A percentile compares a stretch with the other conserved stretches of the same genome.
These are phyloP conservation scores for Platyscapa corneri DNA, from an alignment of 1,140 invertebrate genomes.

Conservation along the genomic window DNA sequence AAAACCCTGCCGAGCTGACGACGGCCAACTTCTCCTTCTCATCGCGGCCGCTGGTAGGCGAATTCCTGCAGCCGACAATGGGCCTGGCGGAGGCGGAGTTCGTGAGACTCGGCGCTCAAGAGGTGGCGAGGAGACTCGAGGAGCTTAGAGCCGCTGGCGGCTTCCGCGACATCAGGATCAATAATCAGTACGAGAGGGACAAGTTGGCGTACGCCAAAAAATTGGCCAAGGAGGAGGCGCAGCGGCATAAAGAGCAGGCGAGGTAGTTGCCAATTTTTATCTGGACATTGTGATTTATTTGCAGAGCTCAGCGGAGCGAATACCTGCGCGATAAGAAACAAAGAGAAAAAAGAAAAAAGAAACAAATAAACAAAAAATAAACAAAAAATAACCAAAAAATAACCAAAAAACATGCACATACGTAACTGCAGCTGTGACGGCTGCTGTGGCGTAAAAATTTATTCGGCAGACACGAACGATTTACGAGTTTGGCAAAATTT, in stretches of 20 bases:
- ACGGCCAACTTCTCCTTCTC: slow-evolving; percentile 95
- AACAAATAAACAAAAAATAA: no score
- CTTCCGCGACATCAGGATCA: slow-evolving; percentile 66
- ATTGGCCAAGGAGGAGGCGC: slow-evolving; percentile 75
- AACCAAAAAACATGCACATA: no score
- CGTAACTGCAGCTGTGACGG: no score
- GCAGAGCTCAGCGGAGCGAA: no score
- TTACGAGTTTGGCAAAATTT: background rate
- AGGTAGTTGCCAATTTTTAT: slow-evolving; percentile 63
- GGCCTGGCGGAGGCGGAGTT: slow-evolving; percentile 71
- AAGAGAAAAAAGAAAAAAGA: no score
- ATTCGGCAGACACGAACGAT: background rate
- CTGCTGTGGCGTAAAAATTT: no score
- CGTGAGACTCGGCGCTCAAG: slow-evolving; percentile 72
- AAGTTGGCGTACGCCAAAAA: slow-evolving; percentile 78
- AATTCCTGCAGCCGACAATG: slow-evolving; percentile 84
- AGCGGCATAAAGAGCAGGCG: slow-evolving; percentile 77
- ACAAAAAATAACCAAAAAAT: no score
- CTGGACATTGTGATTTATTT: background rate
- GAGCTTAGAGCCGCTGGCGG: slow-evolving; percentile 75
- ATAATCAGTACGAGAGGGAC: slow-evolving; percentile 75
- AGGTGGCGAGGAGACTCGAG: slow-evolving; percentile 76
- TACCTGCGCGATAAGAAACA: no score
- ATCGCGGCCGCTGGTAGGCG: slow-evolving; percentile 89
- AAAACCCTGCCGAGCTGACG: slow-evolving; percentile 83